These are phyloP conservation scores for Achatina immaculata DNA, from an alignment of 1,140 invertebrate genomes.

Conservation along the genomic window DNA sequence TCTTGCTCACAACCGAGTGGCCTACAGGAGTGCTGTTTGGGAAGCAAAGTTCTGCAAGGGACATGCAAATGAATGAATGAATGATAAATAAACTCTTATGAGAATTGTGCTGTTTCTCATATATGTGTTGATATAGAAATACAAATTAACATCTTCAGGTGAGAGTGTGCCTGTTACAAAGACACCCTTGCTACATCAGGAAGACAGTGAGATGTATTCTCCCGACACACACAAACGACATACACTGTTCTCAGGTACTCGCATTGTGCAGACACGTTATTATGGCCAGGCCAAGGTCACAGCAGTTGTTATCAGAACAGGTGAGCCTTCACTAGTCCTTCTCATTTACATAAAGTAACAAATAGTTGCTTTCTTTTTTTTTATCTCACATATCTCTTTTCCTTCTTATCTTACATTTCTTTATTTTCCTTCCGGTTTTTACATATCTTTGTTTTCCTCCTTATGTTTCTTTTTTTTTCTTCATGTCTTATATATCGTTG, in stretches of 20 bases:
- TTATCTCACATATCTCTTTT: no score
- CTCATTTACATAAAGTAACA: no score
- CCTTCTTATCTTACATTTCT: no score
- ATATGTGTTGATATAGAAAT: no score
- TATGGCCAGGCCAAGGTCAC: constrained; percentile 79
- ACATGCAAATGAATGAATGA: no score
- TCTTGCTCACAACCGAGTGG: no score
- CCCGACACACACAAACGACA: constrained; percentile 85
- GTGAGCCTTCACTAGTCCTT: constrained; percentile 50
- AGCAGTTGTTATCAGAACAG: constrained; percentile 86
- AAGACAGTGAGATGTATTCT: constrained; percentile 68
- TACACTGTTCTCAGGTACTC: constrained; percentile 94
- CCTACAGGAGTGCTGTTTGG: no score
- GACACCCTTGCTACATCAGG: constrained; percentile 81
- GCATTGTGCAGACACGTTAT: constrained; percentile 94
- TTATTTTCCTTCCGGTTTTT: no score
- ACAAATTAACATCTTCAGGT: constrained; percentile 66
- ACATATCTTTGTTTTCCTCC: neutral
- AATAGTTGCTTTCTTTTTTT: no score
- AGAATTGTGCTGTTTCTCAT: no score
- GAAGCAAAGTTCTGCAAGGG: no score
- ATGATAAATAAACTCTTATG: no score
- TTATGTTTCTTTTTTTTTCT: neutral
- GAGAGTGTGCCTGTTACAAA: constrained; percentile 93
- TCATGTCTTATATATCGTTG: neutral